phyloP scores from a whole-genome alignment of 1,140 invertebrate genomes.

The Scylla paramamosain region DNA sequence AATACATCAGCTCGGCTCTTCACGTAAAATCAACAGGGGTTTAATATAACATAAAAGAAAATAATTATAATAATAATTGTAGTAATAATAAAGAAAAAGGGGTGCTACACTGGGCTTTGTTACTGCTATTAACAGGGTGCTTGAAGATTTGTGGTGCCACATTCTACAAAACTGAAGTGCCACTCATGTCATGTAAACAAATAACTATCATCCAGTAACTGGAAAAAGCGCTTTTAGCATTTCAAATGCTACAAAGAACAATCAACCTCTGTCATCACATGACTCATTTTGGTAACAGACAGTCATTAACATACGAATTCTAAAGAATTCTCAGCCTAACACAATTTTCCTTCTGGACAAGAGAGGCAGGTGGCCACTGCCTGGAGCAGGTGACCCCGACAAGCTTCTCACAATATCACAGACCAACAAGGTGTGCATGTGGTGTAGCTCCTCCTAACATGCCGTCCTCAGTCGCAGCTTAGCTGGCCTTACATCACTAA shows the following conservation, averaged over 20 bases:
- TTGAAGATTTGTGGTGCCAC: constrained; percentile 73
- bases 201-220: constrained; percentile 73
- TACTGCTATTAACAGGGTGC: constrained; percentile 58
- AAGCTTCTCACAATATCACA: constrained; percentile 75
- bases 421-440: constrained; percentile 76
- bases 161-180: constrained; percentile 70
- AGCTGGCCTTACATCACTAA: constrained; percentile 72
- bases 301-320: constrained; percentile 74
- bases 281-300: constrained; percentile 75
- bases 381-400: constrained; percentile 61
- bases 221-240: constrained; percentile 69
- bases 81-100: background rate
- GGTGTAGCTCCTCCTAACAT: constrained; percentile 76
- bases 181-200: constrained; percentile 70
- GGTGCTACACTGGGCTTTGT: constrained; percentile 6
- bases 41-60: constrained; percentile 14
- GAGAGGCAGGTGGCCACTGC: constrained; percentile 60
- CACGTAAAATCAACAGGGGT: constrained; percentile 34
- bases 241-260: constrained; percentile 75
- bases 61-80: too few relatives aligned
- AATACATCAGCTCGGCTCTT: constrained; percentile 60
- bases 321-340: constrained; percentile 74
- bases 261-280: constrained; percentile 75
- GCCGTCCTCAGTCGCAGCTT: constrained; percentile 75
- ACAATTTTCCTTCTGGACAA: constrained; percentile 75